Evolutionary conservation across 2,888 invertebrate genomes (phyloP), one percentile per base, ranked within the genome.

Genomic region (Escarpia spicata): DNA sequence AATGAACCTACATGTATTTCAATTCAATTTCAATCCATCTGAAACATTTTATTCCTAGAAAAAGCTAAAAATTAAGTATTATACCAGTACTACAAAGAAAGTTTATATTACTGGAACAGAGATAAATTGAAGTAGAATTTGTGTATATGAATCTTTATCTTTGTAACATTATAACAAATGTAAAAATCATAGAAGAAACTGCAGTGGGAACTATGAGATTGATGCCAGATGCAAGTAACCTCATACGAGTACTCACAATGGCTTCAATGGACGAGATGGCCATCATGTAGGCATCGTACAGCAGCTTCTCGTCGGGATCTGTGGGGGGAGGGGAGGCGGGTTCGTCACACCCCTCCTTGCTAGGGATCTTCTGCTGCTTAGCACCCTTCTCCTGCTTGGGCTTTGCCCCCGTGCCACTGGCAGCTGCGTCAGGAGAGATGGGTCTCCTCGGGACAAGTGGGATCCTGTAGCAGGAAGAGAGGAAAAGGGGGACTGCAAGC

Each of bases 371-470:
- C 26, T 93, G 91, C 60, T 93, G 92, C 91, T 95, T 95, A 93
- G 95, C 95, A 37, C 94, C 94, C 58, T 95, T 95, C 12, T 91
- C 93, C n/a, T 92, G 92, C 52, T 93, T 93, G 31, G 94, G 94
- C 92, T 94, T 94, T 90, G 95, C 94, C 44, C 92, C 93, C 31
- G 95, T 95, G 43, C 94, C 95, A 31, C 95, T 94, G 91, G 94
- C 94, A n/a, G 95, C 95, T 44, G 94, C 93, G 92, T 96, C 96
- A 43, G 96, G 95, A 9, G 96, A 95, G 12, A 94, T 93, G 0
- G 96, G 95, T 3, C 96, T 95, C 6, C 96, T 94, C 8, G 96
- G 96, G 31, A 96, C 95, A 92, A 96, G 94, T 1, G 96, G 96
- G 92, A 96, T 96, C 93, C 96, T 96, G 92, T 26, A 93, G 91